phyloP scores from a whole-genome alignment of 1,140 invertebrate genomes.

The Aleiodes sp. region DNA sequence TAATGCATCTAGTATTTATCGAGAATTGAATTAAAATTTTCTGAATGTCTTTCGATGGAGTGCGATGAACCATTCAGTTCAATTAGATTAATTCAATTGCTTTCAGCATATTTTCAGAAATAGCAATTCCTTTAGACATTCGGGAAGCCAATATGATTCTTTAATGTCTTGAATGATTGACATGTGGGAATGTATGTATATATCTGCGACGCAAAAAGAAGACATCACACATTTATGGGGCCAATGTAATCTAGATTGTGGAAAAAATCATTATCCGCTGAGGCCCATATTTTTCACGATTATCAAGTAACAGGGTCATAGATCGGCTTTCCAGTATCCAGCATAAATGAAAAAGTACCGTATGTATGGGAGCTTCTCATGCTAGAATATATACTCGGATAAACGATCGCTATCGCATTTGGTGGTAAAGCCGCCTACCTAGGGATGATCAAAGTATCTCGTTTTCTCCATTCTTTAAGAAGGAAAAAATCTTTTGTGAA shows the following conservation, averaged over 20 bases:
- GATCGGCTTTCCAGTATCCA: constrained; percentile 36
- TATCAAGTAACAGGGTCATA: constrained; percentile 50
- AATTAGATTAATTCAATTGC: too few relatives aligned
- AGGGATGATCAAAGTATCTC: not conserved
- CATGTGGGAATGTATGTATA: not conserved
- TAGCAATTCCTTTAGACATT: too few relatives aligned
- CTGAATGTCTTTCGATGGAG: too few relatives aligned
- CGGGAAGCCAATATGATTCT: too few relatives aligned
- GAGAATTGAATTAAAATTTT: too few relatives aligned
- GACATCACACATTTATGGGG: constrained; percentile 51
- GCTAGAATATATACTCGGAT: not conserved
- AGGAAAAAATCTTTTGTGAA: not conserved
- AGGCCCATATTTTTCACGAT: constrained; percentile 47
- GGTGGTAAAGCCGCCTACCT: not conserved
- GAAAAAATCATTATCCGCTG: constrained; percentile 46
- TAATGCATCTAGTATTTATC: too few relatives aligned
- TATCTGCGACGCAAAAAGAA: constrained; percentile 41
- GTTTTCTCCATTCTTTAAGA: not conserved
- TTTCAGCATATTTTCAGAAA: too few relatives aligned
- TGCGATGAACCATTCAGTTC: too few relatives aligned
- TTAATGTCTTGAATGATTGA: too few relatives aligned
- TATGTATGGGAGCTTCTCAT: too few relatives aligned
- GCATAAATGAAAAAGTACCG: constrained; percentile 47
- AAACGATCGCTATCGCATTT: not conserved
- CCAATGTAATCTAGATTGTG: constrained; percentile 37